Conservation (phyloP, 2,888 invertebrate species). For the Dicyrtoma fusca region DNA sequence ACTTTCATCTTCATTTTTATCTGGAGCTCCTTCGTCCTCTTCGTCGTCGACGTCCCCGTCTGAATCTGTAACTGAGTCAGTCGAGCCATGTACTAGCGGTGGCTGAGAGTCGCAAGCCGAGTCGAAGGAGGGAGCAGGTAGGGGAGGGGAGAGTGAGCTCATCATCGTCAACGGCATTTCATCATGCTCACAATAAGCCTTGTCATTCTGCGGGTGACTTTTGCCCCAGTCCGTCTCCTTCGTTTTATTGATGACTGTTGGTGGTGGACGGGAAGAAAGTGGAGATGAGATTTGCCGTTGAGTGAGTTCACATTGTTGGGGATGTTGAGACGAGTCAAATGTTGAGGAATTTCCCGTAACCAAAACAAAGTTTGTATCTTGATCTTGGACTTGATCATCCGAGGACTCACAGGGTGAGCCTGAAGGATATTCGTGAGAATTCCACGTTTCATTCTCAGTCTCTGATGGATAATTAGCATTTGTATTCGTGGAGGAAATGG, state of each 20-base stretch:
- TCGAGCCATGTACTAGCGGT: background rate
- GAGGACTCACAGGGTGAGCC: slow-evolving; percentile 44
- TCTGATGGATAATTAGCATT: slow-evolving; percentile 37
- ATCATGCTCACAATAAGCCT: slow-evolving; percentile 12
- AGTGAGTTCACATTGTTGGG: background rate
- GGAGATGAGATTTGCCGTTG: too few relatives aligned
- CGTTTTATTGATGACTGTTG: background rate
- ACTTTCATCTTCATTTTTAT: slow-evolving; percentile 21
- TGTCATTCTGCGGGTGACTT: slow-evolving; percentile 2
- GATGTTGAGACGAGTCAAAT: slow-evolving; percentile 1
- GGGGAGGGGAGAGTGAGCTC: too few relatives aligned
- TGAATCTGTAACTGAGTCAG: background rate
- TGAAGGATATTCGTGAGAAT: slow-evolving; percentile 49
- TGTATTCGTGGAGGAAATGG: background rate
- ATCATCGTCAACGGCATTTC: too few relatives aligned
- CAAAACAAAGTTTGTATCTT: slow-evolving; percentile 6
- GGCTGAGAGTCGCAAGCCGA: too few relatives aligned
- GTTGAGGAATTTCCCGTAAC: background rate
- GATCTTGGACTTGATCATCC: slow-evolving; percentile 3
- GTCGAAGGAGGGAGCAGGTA: background rate
- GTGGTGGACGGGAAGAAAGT: too few relatives aligned
- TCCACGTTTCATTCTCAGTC: slow-evolving; percentile 44
- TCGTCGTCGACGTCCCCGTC: slow-evolving; percentile 24
- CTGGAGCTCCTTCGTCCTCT: slow-evolving; percentile 10
- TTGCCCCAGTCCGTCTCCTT: background rate